Evolutionary conservation across 2,888 invertebrate genomes (phyloP), one percentile per base, ranked within the genome.

Genomic region (Eupithecia abbreviata): DNA sequence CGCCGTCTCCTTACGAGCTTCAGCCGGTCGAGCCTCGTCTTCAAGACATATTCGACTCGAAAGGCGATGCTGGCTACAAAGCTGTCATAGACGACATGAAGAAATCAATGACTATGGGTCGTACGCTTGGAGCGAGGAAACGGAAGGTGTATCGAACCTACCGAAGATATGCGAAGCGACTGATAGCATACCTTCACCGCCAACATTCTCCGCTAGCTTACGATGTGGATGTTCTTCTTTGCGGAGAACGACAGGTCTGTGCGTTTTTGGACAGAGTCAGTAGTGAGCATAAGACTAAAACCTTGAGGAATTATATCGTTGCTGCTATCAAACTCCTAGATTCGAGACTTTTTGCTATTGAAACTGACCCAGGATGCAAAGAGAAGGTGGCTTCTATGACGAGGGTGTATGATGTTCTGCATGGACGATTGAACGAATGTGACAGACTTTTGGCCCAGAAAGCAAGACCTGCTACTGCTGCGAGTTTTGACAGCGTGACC

Each of bases 1-100:
- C 95, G 0, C 94, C 94, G 18, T 92, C 92, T 4, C 94, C 94
- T 0, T 94, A 94, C 76, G 94, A 94, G 74, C 86, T 94, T 0
- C 94, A 94, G 78, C 92, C 93, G n/a, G 91, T 93, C 0, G 94
- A 94, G 82, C 93, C 93, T 2, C 91, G 95, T 15, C 84, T 95
- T 3, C 91, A 88, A 77, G 95, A 95, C 68, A 95, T 95, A 72
- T 93, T 95, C 75, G 95, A 95, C 82, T 91, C 95, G 0, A 95
- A 95, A 90, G 90, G 94, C 47, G 95, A 95, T 77, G 95, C 95
- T n/a, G 95, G 95, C 58, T 95, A 95, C 82, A 95, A 95, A 89
- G 94, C 95, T 2, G 94, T 95, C 0, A 95, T 95, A 18, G 95
- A 95, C 81, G 95, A 95, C 45, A 95, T 95, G 95, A 95, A 95